Percentiles rank a stretch among this genome's conserved stretches.
phyloP scores from a whole-genome alignment of 2,888 invertebrate species.

The Synergus laeviventris region DNA sequence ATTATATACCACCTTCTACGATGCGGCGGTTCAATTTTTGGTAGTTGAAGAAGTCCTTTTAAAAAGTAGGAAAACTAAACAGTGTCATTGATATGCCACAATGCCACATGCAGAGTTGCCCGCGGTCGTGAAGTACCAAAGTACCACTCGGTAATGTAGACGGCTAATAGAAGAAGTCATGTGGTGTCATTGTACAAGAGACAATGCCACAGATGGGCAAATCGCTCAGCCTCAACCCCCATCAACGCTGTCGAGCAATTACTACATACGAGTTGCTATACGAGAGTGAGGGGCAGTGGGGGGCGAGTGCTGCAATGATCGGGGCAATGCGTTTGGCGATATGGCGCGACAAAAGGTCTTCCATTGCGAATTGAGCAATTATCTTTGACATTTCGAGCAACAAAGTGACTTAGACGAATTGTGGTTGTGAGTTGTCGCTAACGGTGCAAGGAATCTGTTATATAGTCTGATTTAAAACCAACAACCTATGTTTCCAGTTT shows the following conservation, averaged over 20 bases:
- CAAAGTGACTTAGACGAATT: conserved; percentile 8
- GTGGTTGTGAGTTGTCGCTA: neutral
- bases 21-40: too few relatives aligned
- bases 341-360: conserved; percentile 42
- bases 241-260: conserved; percentile 46
- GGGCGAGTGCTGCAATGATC: conserved; percentile 36
- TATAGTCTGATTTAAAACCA: neutral
- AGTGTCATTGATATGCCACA: conserved; percentile 43
- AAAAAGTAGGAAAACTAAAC: conserved; percentile 2
- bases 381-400: conserved; percentile 41
- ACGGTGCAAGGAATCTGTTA: neutral
- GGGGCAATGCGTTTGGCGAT: conserved; percentile 39
- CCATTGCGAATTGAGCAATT: conserved; percentile 44
- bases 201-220: conserved; percentile 55
- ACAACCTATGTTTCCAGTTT: neutral
- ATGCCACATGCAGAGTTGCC: conserved; percentile 39
- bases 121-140: conserved; percentile 49
- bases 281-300: conserved; percentile 34
- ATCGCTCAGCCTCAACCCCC: conserved; percentile 46
- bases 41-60: neutral
- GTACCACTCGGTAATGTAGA: conserved; percentile 62
- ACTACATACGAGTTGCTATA: conserved; percentile 43
- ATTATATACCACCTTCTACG: too few relatives aligned
- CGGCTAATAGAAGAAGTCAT: conserved; percentile 70
- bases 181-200: conserved; percentile 57